Conservation (phyloP, 37 sponge, comb jelly and placozoan species). For the Crambe crambe region DNA sequence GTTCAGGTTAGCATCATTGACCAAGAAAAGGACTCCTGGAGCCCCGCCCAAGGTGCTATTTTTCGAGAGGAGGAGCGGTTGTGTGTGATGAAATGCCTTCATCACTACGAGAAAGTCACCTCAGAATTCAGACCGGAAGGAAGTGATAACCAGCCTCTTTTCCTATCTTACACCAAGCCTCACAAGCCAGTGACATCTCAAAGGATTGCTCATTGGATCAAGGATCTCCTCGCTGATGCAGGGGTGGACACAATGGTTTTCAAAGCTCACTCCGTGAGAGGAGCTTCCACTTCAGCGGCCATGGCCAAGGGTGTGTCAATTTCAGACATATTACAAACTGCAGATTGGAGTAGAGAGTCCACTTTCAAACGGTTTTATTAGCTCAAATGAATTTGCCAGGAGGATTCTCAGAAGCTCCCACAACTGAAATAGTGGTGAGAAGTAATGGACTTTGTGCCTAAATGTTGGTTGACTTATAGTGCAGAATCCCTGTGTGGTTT, state of each 20-base stretch:
- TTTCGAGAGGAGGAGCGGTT: conserved; percentile 16
- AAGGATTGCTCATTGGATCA: conserved; percentile 26
- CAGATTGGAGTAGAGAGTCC: conserved; percentile 29
- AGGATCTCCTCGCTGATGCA: conserved; percentile 8
- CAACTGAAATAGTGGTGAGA: no score
- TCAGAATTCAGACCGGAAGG: background rate
- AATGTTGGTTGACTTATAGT: no score
- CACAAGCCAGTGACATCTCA: conserved; percentile 23
- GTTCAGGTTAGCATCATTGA: conserved; percentile 28
- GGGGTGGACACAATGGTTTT: conserved; percentile 31
- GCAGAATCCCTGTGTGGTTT: no score
- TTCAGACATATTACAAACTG: background rate
- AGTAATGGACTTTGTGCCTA: no score
- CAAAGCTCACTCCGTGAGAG: conserved; percentile 37
- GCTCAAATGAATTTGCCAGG: background rate
- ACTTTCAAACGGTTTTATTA: conserved; percentile 34
- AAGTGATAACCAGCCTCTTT: background rate
- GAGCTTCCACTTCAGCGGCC: conserved; percentile 41
- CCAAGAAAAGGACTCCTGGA: conserved; percentile 28
- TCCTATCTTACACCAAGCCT: background rate
- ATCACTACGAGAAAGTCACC: conserved; percentile 26
- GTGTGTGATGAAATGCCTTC: conserved; percentile 27
- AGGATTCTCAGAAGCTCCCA: no score
- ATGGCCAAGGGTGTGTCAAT: conserved; percentile 18
- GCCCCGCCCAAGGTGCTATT: conserved; percentile 3